phyloP scores from a whole-genome alignment of 2,797 vertebrate genomes.

The Clarias fuscus region DNA sequence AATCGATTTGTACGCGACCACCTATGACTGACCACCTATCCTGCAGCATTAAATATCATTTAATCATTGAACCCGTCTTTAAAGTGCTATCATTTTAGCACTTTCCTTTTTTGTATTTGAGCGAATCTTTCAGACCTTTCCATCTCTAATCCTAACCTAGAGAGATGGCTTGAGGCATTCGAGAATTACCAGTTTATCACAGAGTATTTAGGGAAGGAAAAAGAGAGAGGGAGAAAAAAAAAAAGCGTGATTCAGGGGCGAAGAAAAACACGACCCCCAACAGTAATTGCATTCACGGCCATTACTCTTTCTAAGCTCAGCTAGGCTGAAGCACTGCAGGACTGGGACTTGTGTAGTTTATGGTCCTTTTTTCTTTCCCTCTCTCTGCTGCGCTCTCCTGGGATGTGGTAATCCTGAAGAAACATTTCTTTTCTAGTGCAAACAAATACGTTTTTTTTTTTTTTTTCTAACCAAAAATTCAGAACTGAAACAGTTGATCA shows the following conservation, averaged over 20 bases:
- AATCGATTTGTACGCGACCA: too few relatives aligned
- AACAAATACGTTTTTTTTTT: background rate
- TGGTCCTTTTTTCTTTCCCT: slow-evolving; percentile 20
- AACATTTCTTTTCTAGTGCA: slow-evolving; percentile 5
- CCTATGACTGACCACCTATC: background rate
- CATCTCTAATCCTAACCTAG: background rate
- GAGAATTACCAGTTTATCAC: slow-evolving; percentile 46
- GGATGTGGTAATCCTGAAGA: background rate
- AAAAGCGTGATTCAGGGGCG: background rate
- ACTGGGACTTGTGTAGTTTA: slow-evolving; percentile 29
- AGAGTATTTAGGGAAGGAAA: slow-evolving; percentile 31
- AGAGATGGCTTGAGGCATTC: slow-evolving; percentile 9
- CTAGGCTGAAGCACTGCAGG: slow-evolving; percentile 46
- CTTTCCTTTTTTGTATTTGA: background rate
- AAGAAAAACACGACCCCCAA: slow-evolving; percentile 41
- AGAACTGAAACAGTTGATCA: background rate
- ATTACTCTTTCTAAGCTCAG: slow-evolving; percentile 49
- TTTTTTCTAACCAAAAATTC: background rate
- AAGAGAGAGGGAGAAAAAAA: background rate
- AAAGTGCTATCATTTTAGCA: background rate
- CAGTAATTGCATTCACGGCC: slow-evolving; percentile 46
- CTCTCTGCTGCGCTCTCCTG: slow-evolving; percentile 3
- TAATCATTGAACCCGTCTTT: too few relatives aligned
- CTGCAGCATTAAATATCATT: background rate
- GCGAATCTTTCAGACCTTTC: background rate